Base-by-base conservation (phyloP, 2,888 invertebrate species). In the Caenorhabditis zanzibari region DNA sequence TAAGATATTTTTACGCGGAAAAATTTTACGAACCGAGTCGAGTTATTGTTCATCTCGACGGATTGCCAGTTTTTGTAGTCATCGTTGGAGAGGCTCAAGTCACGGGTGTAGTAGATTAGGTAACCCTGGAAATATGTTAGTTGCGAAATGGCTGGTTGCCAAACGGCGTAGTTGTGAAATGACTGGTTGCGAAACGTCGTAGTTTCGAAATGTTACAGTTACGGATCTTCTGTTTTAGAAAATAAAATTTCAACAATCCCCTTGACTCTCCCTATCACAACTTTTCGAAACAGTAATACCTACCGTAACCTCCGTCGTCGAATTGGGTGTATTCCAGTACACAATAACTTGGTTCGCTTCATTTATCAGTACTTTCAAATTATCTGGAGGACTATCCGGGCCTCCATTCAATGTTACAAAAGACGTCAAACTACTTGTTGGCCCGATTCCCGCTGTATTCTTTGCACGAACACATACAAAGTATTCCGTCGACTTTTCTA, bases 321-420 rank as follows among this genome's bases (percentile, higher is more conserved):
- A 82, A 32, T 85, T 85, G 0, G 88, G 88, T 19, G 80, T 56
- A 12, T 64, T 49, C 88, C 88, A 88, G 16, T 64, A 71, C 12
- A 88, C 69, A 41, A 86, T 74, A 12, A 86, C 85, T 49, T 81
- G 81, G 68, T 87, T 88, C 9, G 88, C 87, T 47, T 88, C 88
- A 68, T 88, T 85, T 22, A 87, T 85, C 14, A 84, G 59, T 6
- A 87, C 82, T 19, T 68, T 56, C 24, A 86, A n/a, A 35, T 77
- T 63, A 28, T 54, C 52, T 14, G 88, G 87, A 28, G 85, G 68
- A 14, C 63, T 54, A 72, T 88, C 86, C 1, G 88, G 87, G 5
- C 88, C 88, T 61, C 87, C 88, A 59, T 86, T 85, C 7, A 83
- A 71, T 0, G 86, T 88, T 28, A 38, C 61, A 56, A 88, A 88